A percentile compares a stretch with the other conserved stretches of the same genome.
Conservation (phyloP, 2,113 vertebrate species). For the Vidua chalybeata region DNA sequence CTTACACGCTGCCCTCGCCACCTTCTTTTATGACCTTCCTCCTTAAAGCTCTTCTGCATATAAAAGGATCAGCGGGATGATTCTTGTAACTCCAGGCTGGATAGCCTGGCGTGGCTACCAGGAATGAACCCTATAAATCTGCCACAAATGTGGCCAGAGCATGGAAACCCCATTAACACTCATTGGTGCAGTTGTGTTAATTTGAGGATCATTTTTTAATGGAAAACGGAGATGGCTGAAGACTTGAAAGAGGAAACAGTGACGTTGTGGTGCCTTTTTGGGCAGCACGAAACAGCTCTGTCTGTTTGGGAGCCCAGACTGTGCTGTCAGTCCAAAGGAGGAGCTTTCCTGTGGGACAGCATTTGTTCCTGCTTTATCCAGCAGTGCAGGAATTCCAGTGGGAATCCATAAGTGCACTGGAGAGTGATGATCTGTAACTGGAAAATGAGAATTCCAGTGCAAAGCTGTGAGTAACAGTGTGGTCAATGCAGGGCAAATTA, state of each 20-base stretch:
- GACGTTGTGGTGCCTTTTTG: background rate
- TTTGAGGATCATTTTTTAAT: fast-evolving
- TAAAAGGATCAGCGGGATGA: conserved; percentile 56
- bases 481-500: background rate
- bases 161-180: background rate
- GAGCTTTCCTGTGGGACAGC: background rate
- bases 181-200: background rate
- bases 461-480: background rate
- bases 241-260: background rate
- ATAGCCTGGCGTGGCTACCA: background rate
- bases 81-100: conserved; percentile 6
- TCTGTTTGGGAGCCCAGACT: background rate
- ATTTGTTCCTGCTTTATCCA: background rate
- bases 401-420: fast-evolving
- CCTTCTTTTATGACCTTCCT: conserved; percentile 40
- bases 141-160: background rate
- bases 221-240: background rate
- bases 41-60: conserved; percentile 36
- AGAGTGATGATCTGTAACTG: background rate
- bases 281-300: background rate
- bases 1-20: background rate
- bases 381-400: background rate
- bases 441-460: background rate
- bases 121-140: background rate
- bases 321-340: background rate